phyloP scores from a whole-genome alignment of 35 echinoderm and acorn worm genomes.

The Apostichopus japonicus region DNA sequence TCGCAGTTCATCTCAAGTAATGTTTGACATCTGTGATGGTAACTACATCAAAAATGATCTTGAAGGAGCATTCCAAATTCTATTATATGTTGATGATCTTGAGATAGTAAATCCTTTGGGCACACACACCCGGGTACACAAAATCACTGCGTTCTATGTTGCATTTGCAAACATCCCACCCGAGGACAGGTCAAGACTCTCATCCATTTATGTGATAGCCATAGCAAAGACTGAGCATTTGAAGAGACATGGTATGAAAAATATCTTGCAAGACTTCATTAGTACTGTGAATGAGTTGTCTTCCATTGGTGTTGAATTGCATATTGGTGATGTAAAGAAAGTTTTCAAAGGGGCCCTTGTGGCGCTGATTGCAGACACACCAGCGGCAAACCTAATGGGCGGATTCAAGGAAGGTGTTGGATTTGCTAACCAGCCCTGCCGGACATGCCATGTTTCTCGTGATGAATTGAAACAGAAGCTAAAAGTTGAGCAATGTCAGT shows the following conservation, averaged over 20 bases:
- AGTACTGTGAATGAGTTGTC: constrained; percentile 3
- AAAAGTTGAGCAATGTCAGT: no score
- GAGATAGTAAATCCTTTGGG: constrained; percentile 76
- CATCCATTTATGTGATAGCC: constrained; percentile 57
- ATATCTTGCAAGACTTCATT: constrained; percentile 40
- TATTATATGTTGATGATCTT: constrained; percentile 55
- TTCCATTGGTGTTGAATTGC: constrained; percentile 33
- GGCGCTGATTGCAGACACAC: constrained; percentile 58
- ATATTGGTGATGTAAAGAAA: constrained; percentile 27
- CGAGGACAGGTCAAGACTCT: constrained; percentile 33
- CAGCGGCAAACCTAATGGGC: constrained; percentile 64
- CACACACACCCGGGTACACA: constrained; percentile 57
- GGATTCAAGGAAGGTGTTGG: constrained; percentile 82
- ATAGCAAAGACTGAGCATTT: constrained; percentile 58
- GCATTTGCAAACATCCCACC: constrained; percentile 57
- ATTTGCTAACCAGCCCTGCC: constrained; percentile 70
- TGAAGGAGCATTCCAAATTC: not conserved
- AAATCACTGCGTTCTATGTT: constrained; percentile 60
- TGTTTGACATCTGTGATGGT: constrained; percentile 53
- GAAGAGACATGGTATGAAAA: not conserved
- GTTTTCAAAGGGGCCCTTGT: constrained; percentile 58
- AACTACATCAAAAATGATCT: not conserved
- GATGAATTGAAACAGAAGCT: no score
- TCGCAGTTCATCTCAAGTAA: constrained; percentile 21
- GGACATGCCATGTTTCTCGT: constrained; percentile 16